Conservation (phyloP, 2,113 vertebrate species). For the Pontoporia blainvillei region DNA sequence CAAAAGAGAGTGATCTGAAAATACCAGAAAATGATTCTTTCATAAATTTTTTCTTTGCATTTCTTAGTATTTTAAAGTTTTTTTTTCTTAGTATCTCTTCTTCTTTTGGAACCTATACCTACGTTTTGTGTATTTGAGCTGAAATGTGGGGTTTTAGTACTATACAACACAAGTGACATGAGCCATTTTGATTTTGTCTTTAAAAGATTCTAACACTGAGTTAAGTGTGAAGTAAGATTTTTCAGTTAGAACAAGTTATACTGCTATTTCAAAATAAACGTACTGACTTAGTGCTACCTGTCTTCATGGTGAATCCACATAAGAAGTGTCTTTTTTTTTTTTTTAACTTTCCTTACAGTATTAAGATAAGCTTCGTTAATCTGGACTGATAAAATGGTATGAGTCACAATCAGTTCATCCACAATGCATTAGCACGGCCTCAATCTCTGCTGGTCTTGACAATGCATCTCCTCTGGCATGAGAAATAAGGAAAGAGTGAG, state of each 20-base stretch:
- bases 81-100: neutral
- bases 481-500: neutral
- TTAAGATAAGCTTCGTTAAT: neutral
- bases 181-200: slow-evolving; percentile 18
- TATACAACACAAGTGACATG: neutral
- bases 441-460: neutral
- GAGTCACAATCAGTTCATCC: neutral
- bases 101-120: neutral
- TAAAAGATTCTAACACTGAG: slow-evolving; percentile 22
- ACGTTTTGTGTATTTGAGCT: neutral
- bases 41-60: neutral
- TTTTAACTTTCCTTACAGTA: neutral
- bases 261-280: neutral
- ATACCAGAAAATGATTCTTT: neutral
- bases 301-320: neutral
- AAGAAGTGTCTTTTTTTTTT: neutral
- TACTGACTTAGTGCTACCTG: neutral
- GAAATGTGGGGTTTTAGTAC: neutral
- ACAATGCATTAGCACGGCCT: neutral
- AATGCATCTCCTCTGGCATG: neutral
- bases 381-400: neutral
- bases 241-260: slow-evolving; percentile 21
- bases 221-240: slow-evolving; percentile 39
- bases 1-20: neutral
- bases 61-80: neutral